Evolutionary conservation across 2,113 vertebrate species (phyloP).

Genomic region (Austrofundulus limnaeus): DNA sequence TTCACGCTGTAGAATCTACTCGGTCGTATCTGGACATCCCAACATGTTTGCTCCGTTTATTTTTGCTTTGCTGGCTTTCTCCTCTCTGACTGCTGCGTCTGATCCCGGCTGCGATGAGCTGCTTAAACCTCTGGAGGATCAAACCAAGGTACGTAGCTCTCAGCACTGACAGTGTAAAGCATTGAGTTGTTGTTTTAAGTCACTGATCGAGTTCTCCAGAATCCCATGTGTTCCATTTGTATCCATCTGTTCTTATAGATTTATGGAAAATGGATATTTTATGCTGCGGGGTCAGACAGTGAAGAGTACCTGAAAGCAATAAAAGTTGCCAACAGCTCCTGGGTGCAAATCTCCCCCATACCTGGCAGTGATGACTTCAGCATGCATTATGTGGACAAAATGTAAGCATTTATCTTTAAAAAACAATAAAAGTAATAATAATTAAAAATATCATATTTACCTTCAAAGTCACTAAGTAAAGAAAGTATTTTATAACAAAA

Average conservation of each 20-base stretch:
- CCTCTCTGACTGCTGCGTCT: slow-evolving; percentile 30
- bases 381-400: slow-evolving; percentile 21
- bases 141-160: slow-evolving; percentile 24
- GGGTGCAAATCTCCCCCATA: slow-evolving; percentile 12
- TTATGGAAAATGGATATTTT: slow-evolving; percentile 54
- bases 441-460: no score
- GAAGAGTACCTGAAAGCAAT: not conserved
- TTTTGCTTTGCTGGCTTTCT: slow-evolving; percentile 45
- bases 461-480: not conserved
- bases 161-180: not conserved
- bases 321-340: slow-evolving; percentile 3
- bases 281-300: slow-evolving; percentile 16
- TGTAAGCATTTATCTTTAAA: slow-evolving; percentile 26
- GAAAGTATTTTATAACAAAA: not conserved
- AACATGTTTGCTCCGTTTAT: slow-evolving; percentile 41
- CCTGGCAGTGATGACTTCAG: slow-evolving; percentile 2
- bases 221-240: not conserved
- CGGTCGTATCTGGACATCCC: not conserved
- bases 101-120: slow-evolving; percentile 46
- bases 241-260: slow-evolving; percentile 30
- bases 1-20: not conserved
- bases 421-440: no score
- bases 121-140: slow-evolving; percentile 33
- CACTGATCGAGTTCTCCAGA: no score
- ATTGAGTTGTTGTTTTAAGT: no score